Conservation (phyloP, 2,113 vertebrate species). For the Elachura formosa region DNA sequence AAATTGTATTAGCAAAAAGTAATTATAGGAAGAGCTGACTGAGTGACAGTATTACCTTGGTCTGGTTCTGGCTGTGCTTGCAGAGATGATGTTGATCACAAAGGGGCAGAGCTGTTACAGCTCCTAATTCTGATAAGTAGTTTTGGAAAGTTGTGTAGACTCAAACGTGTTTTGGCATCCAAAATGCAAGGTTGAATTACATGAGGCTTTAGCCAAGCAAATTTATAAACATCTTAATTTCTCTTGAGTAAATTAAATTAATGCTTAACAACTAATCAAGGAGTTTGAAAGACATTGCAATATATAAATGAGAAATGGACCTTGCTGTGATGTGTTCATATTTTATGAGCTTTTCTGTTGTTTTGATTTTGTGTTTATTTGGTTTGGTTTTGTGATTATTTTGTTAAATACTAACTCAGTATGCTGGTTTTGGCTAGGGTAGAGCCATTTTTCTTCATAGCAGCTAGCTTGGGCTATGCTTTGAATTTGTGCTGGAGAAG, state of each 20-base stretch:
- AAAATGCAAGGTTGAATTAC: neutral
- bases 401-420: neutral
- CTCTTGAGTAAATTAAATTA: neutral
- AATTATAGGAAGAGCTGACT: neutral
- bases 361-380: neutral
- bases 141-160: neutral
- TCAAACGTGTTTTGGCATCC: neutral
- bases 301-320: neutral
- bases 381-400: neutral
- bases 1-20: neutral
- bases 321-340: neutral
- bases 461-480: neutral
- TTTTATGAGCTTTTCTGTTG: neutral
- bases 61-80: neutral
- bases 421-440: neutral
- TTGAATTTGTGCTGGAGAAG: neutral
- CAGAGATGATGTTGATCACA: neutral
- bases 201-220: neutral
- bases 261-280: neutral
- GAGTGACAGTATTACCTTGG: neutral
- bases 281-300: neutral
- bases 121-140: neutral
- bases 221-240: neutral
- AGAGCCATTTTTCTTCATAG: neutral
- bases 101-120: neutral